phyloP scores from a whole-genome alignment of 2,797 vertebrate species.

The Cyclura pinguis region DNA sequence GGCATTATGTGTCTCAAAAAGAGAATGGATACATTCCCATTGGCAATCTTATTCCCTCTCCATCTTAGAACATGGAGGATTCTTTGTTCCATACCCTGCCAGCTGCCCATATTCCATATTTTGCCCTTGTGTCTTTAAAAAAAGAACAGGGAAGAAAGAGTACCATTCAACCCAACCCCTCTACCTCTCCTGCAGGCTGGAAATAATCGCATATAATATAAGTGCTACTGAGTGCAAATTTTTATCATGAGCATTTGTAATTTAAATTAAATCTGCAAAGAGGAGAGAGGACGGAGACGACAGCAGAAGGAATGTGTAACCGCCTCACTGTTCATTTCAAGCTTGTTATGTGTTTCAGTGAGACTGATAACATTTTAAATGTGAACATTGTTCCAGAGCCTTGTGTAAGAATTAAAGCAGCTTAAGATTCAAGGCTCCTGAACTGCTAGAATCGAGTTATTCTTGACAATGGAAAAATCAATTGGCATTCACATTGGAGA shows the following conservation, averaged over 20 bases:
- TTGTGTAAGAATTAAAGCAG: conserved; percentile 60
- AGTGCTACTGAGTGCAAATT: conserved; percentile 61
- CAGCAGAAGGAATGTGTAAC: neutral
- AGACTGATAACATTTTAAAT: conserved; percentile 75
- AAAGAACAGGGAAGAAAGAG: neutral
- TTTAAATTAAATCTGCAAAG: conserved; percentile 73
- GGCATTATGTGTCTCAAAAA: too few relatives aligned
- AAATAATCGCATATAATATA: conserved; percentile 67
- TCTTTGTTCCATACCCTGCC: too few relatives aligned
- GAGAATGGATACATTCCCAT: too few relatives aligned
- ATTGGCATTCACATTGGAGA: conserved; percentile 65
- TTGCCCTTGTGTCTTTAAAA: neutral
- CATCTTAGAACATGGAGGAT: neutral
- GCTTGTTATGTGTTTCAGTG: conserved; percentile 65
- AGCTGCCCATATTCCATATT: neutral
- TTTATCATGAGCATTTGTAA: conserved; percentile 72
- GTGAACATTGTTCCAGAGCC: conserved; percentile 65
- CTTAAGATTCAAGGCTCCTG: conserved; percentile 62
- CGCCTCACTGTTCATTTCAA: conserved; percentile 66
- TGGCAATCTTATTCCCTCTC: too few relatives aligned
- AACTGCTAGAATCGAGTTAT: conserved; percentile 59
- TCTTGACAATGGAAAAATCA: conserved; percentile 66
- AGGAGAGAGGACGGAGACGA: conserved; percentile 37
- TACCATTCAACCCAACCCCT: neutral
- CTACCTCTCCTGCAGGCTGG: conserved; percentile 31